Percentiles rank a stretch among this genome's conserved stretches.
phyloP scores from a whole-genome alignment of 2,888 invertebrate species.

The Meteorus cinctellus region DNA sequence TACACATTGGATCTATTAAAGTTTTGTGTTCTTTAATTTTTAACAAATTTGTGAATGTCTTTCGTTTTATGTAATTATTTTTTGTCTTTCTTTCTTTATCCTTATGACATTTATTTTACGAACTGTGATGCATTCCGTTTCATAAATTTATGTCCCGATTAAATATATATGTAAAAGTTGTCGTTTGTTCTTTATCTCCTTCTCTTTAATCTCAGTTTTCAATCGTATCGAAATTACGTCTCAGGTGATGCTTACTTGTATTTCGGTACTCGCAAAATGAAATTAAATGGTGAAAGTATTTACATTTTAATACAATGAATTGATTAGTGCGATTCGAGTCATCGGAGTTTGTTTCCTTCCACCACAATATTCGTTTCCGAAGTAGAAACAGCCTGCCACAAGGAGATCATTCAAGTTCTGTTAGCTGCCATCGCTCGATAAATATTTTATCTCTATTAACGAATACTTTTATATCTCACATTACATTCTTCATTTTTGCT shows the following conservation, averaged over 20 bases:
- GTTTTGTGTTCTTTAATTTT: slow-evolving; percentile 7
- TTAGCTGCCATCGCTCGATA: slow-evolving; percentile 11
- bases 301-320: slow-evolving; percentile 36
- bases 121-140: not conserved
- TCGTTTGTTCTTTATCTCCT: slow-evolving; percentile 36
- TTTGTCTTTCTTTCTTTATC: not conserved
- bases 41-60: slow-evolving; percentile 20
- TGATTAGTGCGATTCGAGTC: not conserved
- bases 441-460: slow-evolving; percentile 12
- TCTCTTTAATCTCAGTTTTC: slow-evolving; percentile 6
- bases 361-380: slow-evolving; percentile 11
- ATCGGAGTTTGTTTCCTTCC: not conserved
- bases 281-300: not conserved
- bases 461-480: not conserved
- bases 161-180: slow-evolving; percentile 47
- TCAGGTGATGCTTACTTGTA: slow-evolving; percentile 51
- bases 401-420: slow-evolving; percentile 40
- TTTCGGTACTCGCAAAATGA: slow-evolving; percentile 49
- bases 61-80: slow-evolving; percentile 33
- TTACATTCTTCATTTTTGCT: not conserved
- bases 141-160: slow-evolving; percentile 37
- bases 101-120: slow-evolving; percentile 31
- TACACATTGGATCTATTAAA: slow-evolving; percentile 33
- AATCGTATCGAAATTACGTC: slow-evolving; percentile 50
- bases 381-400: slow-evolving; percentile 36